These are phyloP conservation scores for Heteractis magnifica DNA, from an alignment of 92 coral and sea anemone genomes.

Conservation along the genomic window DNA sequence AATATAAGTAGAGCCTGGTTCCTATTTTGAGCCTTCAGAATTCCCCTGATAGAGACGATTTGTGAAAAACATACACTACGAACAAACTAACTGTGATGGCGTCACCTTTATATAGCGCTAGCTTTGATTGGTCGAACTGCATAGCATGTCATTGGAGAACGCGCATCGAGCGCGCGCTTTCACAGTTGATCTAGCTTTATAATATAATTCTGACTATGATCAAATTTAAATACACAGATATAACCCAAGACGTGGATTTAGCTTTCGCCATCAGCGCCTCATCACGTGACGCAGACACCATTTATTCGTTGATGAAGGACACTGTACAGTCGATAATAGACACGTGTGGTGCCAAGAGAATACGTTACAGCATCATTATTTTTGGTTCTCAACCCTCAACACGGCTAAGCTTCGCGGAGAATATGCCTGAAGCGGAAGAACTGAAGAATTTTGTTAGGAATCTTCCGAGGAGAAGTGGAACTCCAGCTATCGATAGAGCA, in stretches of 20 bases:
- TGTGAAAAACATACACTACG: too few species aligned
- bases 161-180: too few species aligned
- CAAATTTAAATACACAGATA: neutral
- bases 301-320: conserved; percentile 69
- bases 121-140: too few species aligned
- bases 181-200: neutral
- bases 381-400: conserved; percentile 45
- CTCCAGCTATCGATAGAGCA: conserved; percentile 41
- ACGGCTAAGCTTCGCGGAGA: conserved; percentile 35
- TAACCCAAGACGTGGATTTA: conserved; percentile 55
- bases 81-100: too few species aligned
- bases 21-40: too few species aligned
- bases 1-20: too few species aligned
- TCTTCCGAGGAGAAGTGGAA: conserved; percentile 28
- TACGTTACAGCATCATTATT: conserved; percentile 65
- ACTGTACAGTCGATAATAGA: conserved; percentile 58
- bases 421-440: conserved; percentile 36
- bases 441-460: conserved; percentile 37
- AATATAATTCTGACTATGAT: neutral
- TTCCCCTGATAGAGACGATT: too few species aligned
- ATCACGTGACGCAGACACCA: conserved; percentile 46
- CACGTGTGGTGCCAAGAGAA: conserved; percentile 58
- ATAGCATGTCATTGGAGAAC: too few species aligned
- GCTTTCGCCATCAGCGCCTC: conserved; percentile 79
- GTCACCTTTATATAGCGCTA: too few species aligned